Evolutionary conservation across 2,888 invertebrate genomes (phyloP).

Genomic region (Drosophila borealis): DNA sequence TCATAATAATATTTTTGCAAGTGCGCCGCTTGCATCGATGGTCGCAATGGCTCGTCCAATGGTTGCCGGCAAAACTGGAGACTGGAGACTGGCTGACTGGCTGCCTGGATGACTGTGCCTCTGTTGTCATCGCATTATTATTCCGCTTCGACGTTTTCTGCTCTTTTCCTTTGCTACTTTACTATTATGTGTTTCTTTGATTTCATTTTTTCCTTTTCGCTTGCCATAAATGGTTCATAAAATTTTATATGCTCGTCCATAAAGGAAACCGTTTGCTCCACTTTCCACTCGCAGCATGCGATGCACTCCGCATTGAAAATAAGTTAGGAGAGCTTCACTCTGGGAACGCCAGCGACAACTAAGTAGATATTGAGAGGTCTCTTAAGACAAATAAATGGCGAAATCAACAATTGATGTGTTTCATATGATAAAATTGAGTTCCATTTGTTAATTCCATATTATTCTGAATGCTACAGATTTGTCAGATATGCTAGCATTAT

Average conservation of each 20-base stretch:
- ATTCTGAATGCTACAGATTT: background rate
- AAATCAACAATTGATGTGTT: conserved; percentile 36
- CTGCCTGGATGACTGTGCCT: conserved; percentile 30
- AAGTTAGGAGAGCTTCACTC: conserved; percentile 38
- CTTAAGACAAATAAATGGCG: conserved; percentile 28
- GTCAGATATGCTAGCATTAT: no score
- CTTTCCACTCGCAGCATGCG: conserved; percentile 51
- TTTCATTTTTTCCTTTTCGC: conserved; percentile 53
- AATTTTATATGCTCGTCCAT: conserved; percentile 70
- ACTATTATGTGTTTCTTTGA: conserved; percentile 70
- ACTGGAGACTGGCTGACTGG: conserved; percentile 31
- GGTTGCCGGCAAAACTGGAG: conserved; percentile 29
- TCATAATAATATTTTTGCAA: conserved; percentile 71
- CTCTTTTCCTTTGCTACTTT: conserved; percentile 66
- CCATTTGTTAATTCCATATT: conserved; percentile 14
- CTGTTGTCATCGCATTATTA: conserved; percentile 68
- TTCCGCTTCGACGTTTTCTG: conserved; percentile 66
- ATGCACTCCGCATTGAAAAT: conserved; percentile 44
- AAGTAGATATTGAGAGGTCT: conserved; percentile 45
- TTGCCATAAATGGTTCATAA: conserved; percentile 72
- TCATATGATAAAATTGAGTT: conserved; percentile 21
- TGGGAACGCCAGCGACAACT: conserved; percentile 28
- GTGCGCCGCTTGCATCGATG: conserved; percentile 29
- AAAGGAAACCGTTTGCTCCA: conserved; percentile 70
- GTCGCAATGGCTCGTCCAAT: conserved; percentile 35